phyloP scores from a whole-genome alignment of 2,888 invertebrate genomes.

The Timandra comae region DNA sequence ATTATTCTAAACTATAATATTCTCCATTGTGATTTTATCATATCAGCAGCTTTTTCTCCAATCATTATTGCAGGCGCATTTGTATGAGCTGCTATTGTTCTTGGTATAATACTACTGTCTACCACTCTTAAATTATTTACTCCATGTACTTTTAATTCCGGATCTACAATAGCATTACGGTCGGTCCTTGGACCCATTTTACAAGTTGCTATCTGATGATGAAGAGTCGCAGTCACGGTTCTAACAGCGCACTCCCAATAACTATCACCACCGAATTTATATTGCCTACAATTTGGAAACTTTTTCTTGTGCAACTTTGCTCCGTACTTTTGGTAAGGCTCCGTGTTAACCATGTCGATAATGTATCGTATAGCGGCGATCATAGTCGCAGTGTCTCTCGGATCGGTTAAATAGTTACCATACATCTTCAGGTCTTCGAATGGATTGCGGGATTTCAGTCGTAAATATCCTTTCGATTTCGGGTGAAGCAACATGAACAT shows the following conservation, averaged over 20 bases:
- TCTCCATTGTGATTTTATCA: constrained; percentile 75
- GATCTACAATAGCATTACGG: constrained; percentile 78
- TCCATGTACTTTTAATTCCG: constrained; percentile 78
- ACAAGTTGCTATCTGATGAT: constrained; percentile 83
- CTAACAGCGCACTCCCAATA: constrained; percentile 83
- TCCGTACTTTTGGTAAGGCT: constrained; percentile 77
- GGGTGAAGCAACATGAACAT: constrained; percentile 78
- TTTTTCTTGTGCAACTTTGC: constrained; percentile 71
- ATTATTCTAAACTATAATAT: constrained; percentile 14
- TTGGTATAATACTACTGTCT: constrained; percentile 83
- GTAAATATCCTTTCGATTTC: constrained; percentile 79
- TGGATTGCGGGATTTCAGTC: constrained; percentile 79
- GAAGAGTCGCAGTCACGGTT: constrained; percentile 77
- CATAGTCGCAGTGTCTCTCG: constrained; percentile 76
- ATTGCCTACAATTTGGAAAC: constrained; percentile 73
- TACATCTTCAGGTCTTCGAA: constrained; percentile 80
- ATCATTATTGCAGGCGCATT: constrained; percentile 83
- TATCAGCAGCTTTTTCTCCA: constrained; percentile 82
- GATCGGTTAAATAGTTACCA: constrained; percentile 83
- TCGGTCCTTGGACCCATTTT: constrained; percentile 81
- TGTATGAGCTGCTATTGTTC: constrained; percentile 80
- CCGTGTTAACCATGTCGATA: constrained; percentile 72
- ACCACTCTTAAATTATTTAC: constrained; percentile 79
- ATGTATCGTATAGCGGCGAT: constrained; percentile 77
- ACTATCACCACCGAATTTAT: constrained; percentile 72